Percentiles rank a stretch among this genome's conserved stretches.
These are phyloP conservation scores for Neopipo cinnamomea DNA, from an alignment of 2,113 vertebrate genomes.

Conservation along the genomic window DNA sequence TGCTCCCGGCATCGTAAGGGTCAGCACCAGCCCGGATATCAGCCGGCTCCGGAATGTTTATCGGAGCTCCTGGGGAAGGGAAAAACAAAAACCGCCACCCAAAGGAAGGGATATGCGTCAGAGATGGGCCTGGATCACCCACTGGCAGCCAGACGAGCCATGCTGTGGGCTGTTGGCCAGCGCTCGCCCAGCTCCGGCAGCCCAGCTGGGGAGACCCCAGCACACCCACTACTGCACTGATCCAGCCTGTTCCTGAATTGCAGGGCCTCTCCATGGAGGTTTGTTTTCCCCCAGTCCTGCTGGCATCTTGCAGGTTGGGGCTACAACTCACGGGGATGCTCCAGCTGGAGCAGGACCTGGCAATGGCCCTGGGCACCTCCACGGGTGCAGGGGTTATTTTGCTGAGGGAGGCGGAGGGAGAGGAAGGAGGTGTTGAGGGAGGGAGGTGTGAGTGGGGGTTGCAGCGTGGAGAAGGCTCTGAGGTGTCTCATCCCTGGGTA, in stretches of 20 bases:
- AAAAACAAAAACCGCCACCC: conserved; percentile 58
- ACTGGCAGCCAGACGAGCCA: not conserved
- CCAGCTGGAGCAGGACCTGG: not conserved
- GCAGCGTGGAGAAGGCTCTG: not conserved
- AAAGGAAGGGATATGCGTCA: conserved; percentile 67
- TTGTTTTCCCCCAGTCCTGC: not conserved
- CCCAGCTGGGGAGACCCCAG: not conserved
- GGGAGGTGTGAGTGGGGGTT: not conserved
- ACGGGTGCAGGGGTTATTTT: not conserved
- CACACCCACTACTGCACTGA: rapidly evolving
- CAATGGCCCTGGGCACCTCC: not conserved
- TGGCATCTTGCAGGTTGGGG: not conserved
- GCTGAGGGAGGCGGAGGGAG: not conserved
- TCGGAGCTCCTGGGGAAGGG: conserved; percentile 52
- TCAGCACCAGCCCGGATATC: conserved; percentile 46
- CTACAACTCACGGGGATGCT: rapidly evolving
- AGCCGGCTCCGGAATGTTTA: conserved; percentile 30
- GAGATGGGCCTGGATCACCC: conserved; percentile 23
- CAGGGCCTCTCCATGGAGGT: not conserved
- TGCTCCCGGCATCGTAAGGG: conserved; percentile 32
- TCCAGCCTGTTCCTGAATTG: rapidly evolving
- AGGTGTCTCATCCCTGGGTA: not conserved
- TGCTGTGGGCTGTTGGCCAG: conserved; percentile 8
- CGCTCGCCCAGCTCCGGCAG: rapidly evolving
- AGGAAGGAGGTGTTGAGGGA: not conserved